A percentile compares a stretch with the other conserved stretches of the same genome.
Evolutionary conservation across 2,113 vertebrate genomes (phyloP).

Genomic region (Pseudopipra pipra): DNA sequence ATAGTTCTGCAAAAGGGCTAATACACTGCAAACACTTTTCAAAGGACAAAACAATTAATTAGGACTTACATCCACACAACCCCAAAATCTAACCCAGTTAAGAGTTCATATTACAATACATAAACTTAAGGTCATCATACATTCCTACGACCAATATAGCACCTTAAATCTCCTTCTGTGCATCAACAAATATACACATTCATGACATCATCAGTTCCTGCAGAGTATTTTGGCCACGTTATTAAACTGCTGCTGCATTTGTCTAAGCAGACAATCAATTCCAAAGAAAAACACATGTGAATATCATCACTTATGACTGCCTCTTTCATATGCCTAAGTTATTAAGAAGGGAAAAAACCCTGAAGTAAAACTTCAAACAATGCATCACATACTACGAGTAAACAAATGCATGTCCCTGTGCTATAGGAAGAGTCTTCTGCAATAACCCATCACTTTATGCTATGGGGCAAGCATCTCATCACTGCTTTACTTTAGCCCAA

Average conservation of each 20-base stretch:
- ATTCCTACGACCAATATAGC: not conserved
- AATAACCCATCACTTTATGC: not conserved
- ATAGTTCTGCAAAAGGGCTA: not conserved
- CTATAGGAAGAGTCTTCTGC: not conserved
- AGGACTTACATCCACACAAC: not conserved
- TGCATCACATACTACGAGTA: not conserved
- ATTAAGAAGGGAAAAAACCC: accelerated
- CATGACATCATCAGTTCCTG: not conserved
- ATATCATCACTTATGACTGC: not conserved
- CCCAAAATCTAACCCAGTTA: not conserved
- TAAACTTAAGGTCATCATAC: not conserved
- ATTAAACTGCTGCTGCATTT: not conserved
- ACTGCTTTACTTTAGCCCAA: not conserved
- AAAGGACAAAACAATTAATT: not conserved
- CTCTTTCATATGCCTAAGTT: not conserved
- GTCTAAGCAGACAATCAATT: not conserved
- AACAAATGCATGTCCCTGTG: not conserved
- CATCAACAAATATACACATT: not conserved
- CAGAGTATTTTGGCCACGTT: not conserved
- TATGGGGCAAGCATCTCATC: not conserved
- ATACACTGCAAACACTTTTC: not conserved
- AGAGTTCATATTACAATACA: not conserved
- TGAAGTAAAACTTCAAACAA: not conserved
- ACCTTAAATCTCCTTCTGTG: not conserved
- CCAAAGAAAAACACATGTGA: not conserved